Percentiles rank a stretch among this genome's conserved stretches.
Conservation (phyloP, 2,888 invertebrate species). For the Drosophila parthenogenetica region DNA sequence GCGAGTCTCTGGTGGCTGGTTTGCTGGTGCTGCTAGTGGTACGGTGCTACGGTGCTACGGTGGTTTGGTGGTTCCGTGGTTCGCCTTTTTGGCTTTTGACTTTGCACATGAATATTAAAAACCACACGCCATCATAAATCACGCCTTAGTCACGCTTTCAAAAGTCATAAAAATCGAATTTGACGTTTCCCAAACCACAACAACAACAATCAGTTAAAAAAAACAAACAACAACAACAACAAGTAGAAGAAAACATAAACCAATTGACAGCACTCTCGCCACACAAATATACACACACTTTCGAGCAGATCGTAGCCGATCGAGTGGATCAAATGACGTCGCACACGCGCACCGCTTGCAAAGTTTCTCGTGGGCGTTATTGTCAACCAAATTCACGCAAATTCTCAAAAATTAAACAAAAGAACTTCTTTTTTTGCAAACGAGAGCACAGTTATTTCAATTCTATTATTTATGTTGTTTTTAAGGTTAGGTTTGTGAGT, state of each 20-base stretch:
- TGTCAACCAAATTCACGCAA: constrained; percentile 29
- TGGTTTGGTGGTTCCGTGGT: constrained; percentile 25
- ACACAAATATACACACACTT: constrained; percentile 20
- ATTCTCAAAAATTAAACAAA: neutral
- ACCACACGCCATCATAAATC: constrained; percentile 85
- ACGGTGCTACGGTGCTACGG: constrained; percentile 27
- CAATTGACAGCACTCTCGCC: constrained; percentile 40
- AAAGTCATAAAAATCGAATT: constrained; percentile 84
- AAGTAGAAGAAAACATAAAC: constrained; percentile 7
- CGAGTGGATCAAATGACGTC: constrained; percentile 45
- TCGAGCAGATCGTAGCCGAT: constrained; percentile 8
- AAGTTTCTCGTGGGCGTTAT: constrained; percentile 45
- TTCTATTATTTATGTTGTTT: neutral
- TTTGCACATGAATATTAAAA: constrained; percentile 84
- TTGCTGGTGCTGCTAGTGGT: constrained; percentile 3
- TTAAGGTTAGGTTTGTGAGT: constrained; percentile 3
- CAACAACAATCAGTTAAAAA: neutral
- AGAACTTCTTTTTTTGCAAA: constrained; percentile 2
- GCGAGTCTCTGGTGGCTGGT: constrained; percentile 13
- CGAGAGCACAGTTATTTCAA: constrained; percentile 19
- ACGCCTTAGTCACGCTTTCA: constrained; percentile 85
- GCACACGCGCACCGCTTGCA: constrained; percentile 40
- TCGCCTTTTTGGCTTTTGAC: constrained; percentile 59
- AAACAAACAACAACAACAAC: constrained; percentile 9
- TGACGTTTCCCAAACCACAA: constrained; percentile 69